Percentiles rank a stretch among this genome's conserved stretches.
phyloP scores from a whole-genome alignment of 2,888 invertebrate species.

The Latrodectus elegans region DNA sequence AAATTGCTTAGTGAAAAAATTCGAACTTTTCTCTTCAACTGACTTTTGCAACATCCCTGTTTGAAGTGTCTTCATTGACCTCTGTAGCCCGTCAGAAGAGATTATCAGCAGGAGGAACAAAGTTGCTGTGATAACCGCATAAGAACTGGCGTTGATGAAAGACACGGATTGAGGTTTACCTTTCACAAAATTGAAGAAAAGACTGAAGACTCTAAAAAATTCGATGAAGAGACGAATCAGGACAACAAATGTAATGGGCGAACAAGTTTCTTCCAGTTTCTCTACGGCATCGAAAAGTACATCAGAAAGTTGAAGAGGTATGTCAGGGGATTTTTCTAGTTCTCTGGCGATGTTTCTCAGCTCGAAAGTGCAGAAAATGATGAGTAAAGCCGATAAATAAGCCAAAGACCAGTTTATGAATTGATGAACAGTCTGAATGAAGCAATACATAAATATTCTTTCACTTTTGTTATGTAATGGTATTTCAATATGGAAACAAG shows the following conservation, averaged over 20 bases:
- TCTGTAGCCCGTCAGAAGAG: conserved; percentile 21
- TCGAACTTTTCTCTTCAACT: neutral
- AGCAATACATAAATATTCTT: conserved; percentile 6
- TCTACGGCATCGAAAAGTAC: neutral
- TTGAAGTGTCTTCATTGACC: conserved; percentile 3
- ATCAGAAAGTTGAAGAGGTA: neutral
- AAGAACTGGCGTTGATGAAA: conserved; percentile 28
- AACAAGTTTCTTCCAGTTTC: conserved; percentile 26
- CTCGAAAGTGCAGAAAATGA: conserved; percentile 29
- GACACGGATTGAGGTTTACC: conserved; percentile 52
- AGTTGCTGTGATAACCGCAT: conserved; percentile 16
- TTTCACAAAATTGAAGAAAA: conserved; percentile 44
- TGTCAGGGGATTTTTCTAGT: neutral
- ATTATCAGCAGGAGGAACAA: conserved; percentile 31
- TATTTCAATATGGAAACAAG: conserved; percentile 31
- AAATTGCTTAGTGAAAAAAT: neutral
- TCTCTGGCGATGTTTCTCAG: neutral
- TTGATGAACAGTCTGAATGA: conserved; percentile 38
- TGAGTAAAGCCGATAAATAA: conserved; percentile 1
- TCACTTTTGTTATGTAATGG: conserved; percentile 13
- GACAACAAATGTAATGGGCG: conserved; percentile 24
- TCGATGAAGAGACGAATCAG: conserved; percentile 47
- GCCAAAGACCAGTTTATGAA: conserved; percentile 40
- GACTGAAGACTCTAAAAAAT: conserved; percentile 46
- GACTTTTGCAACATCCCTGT: neutral